phyloP scores from a whole-genome alignment of 2,888 invertebrate species.

The Microctonus brassicae region DNA sequence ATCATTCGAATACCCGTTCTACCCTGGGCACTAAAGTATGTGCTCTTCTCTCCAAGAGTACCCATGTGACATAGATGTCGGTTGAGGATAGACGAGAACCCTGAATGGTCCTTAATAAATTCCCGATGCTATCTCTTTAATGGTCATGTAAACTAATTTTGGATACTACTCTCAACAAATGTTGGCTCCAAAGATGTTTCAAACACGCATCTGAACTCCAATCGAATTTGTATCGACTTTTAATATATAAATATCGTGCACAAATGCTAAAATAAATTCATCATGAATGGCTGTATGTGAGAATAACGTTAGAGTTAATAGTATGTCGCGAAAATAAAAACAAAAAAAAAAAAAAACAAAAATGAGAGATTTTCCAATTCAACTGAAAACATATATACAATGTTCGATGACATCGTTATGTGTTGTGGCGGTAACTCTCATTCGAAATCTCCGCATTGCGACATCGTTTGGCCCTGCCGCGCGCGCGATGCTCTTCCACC shows the following conservation, averaged over 20 bases:
- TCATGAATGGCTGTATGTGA: neutral
- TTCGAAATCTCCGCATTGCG: constrained; percentile 41
- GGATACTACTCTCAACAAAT: constrained; percentile 29
- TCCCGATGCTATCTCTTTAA: constrained; percentile 36
- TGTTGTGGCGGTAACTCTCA: constrained; percentile 19
- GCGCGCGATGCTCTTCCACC: constrained; percentile 11
- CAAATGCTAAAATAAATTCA: neutral
- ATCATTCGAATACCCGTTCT: constrained; percentile 30
- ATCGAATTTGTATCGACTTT: neutral
- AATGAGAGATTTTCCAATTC: constrained; percentile 18
- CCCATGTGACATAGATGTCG: constrained; percentile 32
- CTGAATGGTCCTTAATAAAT: constrained; percentile 31
- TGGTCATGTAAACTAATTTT: constrained; percentile 40
- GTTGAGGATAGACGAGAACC: constrained; percentile 26
- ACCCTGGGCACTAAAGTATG: constrained; percentile 20
- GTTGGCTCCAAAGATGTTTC: constrained; percentile 24
- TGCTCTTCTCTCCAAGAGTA: constrained; percentile 18
- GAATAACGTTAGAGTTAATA: neutral
- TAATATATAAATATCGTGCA: neutral
- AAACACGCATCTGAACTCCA: constrained; percentile 19
- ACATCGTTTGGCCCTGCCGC: constrained; percentile 37
- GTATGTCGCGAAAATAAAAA: too few species aligned
- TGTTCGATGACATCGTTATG: constrained; percentile 32
- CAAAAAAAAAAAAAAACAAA: too few species aligned
- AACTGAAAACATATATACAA: neutral